Percentiles rank a stretch among this genome's conserved stretches.
Conservation (phyloP, 1,140 invertebrate genomes). For the Lucilia cuprina region DNA sequence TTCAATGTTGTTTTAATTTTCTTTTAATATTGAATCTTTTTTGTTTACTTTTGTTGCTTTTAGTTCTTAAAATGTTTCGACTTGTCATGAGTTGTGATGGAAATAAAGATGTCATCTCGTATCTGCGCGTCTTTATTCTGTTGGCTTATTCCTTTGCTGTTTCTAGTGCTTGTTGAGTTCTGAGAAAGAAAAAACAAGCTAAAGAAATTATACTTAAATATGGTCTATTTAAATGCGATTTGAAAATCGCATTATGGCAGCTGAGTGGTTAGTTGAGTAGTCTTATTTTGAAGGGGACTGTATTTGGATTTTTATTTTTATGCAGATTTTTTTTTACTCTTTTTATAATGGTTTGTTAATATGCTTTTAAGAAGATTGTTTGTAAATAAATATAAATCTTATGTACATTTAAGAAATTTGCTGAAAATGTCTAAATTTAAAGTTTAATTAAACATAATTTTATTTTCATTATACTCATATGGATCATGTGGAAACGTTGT, state of each 20-base stretch:
- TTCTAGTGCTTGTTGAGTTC: neutral
- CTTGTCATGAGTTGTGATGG: conserved; percentile 18
- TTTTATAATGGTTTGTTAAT: neutral
- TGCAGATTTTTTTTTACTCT: neutral
- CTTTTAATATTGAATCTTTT: conserved; percentile 30
- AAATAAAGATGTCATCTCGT: neutral
- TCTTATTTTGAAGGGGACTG: neutral
- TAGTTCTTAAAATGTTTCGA: neutral
- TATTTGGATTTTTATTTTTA: neutral
- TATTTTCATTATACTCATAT: too few relatives aligned
- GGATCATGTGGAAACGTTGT: too few relatives aligned
- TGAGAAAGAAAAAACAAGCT: neutral
- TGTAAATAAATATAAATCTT: neutral
- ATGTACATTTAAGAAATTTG: too few relatives aligned
- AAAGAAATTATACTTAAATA: conserved; percentile 28
- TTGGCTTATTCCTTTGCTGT: neutral
- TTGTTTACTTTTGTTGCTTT: neutral
- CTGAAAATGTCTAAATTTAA: too few relatives aligned
- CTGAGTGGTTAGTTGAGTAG: conserved; percentile 33
- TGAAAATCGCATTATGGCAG: conserved; percentile 33
- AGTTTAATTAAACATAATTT: too few relatives aligned
- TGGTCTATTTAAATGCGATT: conserved; percentile 31
- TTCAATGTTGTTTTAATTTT: conserved; percentile 35
- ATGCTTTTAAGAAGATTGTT: neutral
- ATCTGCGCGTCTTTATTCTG: neutral